Base-by-base conservation (phyloP, 2,888 invertebrate genomes). In the Parochlus steinenii region DNA sequence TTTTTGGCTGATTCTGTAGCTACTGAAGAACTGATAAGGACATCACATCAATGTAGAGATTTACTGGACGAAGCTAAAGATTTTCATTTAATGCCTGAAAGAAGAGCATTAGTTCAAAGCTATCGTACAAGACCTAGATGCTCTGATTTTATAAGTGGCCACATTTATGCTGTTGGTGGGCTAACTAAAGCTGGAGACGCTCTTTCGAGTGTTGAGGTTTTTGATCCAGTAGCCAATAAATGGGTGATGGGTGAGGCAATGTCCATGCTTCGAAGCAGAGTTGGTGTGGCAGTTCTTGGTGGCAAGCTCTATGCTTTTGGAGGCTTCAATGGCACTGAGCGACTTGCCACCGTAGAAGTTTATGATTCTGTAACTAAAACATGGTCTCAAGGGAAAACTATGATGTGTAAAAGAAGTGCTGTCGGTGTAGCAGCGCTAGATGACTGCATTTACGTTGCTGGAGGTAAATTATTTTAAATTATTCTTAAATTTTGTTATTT, bases 101-200 rank as follows among this genome's bases (percentile, higher is more conserved):
- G 86, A 41, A 62, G 85, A 6, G 68, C 72, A n/a, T 52, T 80
- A 27, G 57, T 85, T 41, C 79, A 79, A 49, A 77, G 77, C 40
- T 81, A 79, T 53, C 67, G 77, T 45, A 78, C 77, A 3, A 65
- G 76, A 39, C 79, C 80, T 7, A 65, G 87, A 17, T 73, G 74
- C 44, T 79, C 79, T 45, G 75, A 75, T 51, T 66, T 64, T 45
- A 67, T 79, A 14, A 71, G 74, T 44, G 86, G 86, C 1, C 72
- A 79, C 47, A 82, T 87, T 41, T 87, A 79, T 55, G 86, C 83
- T 29, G 81, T 87, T 24, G 87, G 86, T 15, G 87, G 86, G 2
- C 60, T 86, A 16, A 82, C 82, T 26, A 78, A 81, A 50, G 75
- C 76, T 47, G 82, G 81, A 55, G 81, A 83, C 51, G 82, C 83